Evolutionary conservation across 1,140 invertebrate genomes (phyloP).

Genomic region (Heliconius eleuchia): DNA sequence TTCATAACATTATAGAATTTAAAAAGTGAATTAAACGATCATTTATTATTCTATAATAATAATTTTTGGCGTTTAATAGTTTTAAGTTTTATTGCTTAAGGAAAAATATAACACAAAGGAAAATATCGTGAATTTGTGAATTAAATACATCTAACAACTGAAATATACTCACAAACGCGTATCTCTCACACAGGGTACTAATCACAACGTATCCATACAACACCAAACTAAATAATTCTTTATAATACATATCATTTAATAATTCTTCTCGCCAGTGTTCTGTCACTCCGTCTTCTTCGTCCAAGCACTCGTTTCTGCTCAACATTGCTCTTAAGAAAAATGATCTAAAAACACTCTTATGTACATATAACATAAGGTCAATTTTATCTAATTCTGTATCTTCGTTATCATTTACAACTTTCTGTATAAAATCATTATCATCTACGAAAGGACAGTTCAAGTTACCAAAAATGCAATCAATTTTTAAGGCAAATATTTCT

Average conservation of each 20-base stretch:
- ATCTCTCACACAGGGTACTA: slow-evolving; percentile 45
- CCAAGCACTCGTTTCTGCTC: slow-evolving; percentile 13
- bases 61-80: too few species aligned
- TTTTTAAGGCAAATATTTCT: slow-evolving; percentile 45
- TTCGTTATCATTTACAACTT: slow-evolving; percentile 21
- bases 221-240: slow-evolving; percentile 39
- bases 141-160: too few species aligned
- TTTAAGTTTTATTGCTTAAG: too few species aligned
- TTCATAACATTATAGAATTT: too few species aligned
- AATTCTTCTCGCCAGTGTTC: slow-evolving; percentile 30
- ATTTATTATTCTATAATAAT: too few species aligned
- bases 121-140: too few species aligned
- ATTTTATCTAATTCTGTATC: slow-evolving; percentile 30
- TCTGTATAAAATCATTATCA: slow-evolving; percentile 41
- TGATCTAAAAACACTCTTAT: slow-evolving; percentile 45
- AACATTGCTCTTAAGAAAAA: slow-evolving; percentile 45
- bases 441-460: slow-evolving; percentile 54
- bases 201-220: slow-evolving; percentile 52
- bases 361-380: slow-evolving; percentile 36
- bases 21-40: too few species aligned
- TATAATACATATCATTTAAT: slow-evolving; percentile 21
- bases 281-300: slow-evolving; percentile 27
- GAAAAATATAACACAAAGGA: too few species aligned
- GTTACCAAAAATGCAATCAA: slow-evolving; percentile 46
- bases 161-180: slow-evolving; percentile 58